These are phyloP conservation scores for Caenorhabditis sulstoni DNA, from an alignment of 2,888 invertebrate species.

Conservation along the genomic window DNA sequence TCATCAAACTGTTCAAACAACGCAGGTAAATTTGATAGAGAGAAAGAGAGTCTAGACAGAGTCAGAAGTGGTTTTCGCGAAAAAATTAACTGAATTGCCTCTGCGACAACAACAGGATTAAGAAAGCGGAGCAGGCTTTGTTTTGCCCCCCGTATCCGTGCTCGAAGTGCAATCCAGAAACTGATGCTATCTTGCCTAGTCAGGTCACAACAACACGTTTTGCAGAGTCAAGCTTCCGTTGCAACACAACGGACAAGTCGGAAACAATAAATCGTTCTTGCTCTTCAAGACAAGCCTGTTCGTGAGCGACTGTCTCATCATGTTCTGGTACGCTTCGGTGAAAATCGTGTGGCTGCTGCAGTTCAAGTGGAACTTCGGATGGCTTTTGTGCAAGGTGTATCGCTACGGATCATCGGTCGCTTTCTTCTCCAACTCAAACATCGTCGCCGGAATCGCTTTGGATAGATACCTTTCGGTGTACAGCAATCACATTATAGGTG, in stretches of 20 bases:
- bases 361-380: slow-evolving; percentile 73
- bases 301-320: slow-evolving; percentile 74
- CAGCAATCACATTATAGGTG: slow-evolving; percentile 75
- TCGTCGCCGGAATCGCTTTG: slow-evolving; percentile 74
- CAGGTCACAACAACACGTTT: background rate
- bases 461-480: slow-evolving; percentile 75
- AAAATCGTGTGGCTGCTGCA: slow-evolving; percentile 76
- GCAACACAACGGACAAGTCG: slow-evolving; percentile 22
- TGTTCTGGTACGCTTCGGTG: slow-evolving; percentile 72
- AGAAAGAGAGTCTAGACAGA: background rate
- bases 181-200: background rate
- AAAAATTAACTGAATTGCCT: too few species aligned
- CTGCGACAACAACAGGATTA: too few species aligned
- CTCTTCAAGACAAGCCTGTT: slow-evolving; percentile 74
- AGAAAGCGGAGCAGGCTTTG: too few species aligned
- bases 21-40: slow-evolving; percentile 5
- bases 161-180: too few species aligned
- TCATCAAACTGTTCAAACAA: slow-evolving; percentile 17
- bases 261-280: slow-evolving; percentile 33
- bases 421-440: slow-evolving; percentile 76
- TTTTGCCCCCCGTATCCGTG: too few species aligned
- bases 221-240: slow-evolving; percentile 29
- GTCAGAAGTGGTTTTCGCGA: too few species aligned
- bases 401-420: slow-evolving; percentile 74
- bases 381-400: slow-evolving; percentile 67